Base-by-base conservation (phyloP, 30 jellyfish, hydroid and myxozoan species). In the Sanderia malayensis region DNA sequence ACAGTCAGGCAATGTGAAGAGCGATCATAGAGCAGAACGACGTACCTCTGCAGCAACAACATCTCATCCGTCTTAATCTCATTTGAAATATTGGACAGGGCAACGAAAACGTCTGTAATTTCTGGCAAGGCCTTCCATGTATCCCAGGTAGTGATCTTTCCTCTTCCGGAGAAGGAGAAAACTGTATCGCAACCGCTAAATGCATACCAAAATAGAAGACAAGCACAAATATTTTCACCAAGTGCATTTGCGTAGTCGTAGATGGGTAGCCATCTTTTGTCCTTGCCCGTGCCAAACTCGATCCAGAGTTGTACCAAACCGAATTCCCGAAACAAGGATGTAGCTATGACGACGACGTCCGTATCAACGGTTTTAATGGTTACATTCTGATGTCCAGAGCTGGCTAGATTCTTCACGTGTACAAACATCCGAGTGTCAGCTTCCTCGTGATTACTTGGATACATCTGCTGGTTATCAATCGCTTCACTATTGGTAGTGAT, bases 21-120 rank as follows among this genome's bases (percentile, higher is more conserved):
- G 18, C 81, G 81, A 31, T 73, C 64, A 37, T 73, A 73, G 4
- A 73, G 34, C 30, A 20, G 25, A 4, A 73, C 64, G 11, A 32
- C 67, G 65, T 23, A 59, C 11, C 82, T 24, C 25, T 73, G 70
- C 17, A 70, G 25, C n/a, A 45, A 4, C 4, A 6, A 63, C 7
- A 30, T 22, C 7, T 61, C n/a, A 6, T 61, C 57, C 57, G 10
- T 55, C 9, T 7, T 55, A 4, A 55, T 55, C 18, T 55, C 31
- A n/a, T 55, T 19, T 4, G 31, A 19, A 18, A 3, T 55, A 19
- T 55, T 55, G 7, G 67, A 55, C 67, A 55, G 8, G 8, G 67
- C 67, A 55, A 67, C 18, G 37, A 67, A 67, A 8, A 74, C 22
- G 22, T 67, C 80, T 15, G 80, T 67, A 2, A 67, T 19, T n/a